Evolutionary conservation across 2,113 vertebrate genomes (phyloP).

Genomic region (Melanerpes aurifrons): DNA sequence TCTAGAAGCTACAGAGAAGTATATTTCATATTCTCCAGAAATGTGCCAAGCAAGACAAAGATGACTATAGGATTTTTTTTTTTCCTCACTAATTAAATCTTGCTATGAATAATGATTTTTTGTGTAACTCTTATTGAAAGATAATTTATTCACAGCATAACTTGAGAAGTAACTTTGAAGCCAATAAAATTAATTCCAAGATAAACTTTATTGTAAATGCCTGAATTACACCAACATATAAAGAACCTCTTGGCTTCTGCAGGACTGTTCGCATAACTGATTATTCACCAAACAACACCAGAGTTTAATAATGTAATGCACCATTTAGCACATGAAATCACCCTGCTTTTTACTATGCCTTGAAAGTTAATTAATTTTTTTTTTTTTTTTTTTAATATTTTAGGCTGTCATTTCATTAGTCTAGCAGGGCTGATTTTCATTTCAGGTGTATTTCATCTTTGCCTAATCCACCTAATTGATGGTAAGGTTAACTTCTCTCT

Average conservation of each 20-base stretch:
- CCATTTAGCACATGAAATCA: background rate
- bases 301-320: background rate
- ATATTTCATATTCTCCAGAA: background rate
- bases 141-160: background rate
- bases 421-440: background rate
- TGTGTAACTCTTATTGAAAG: background rate
- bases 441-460: background rate
- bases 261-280: background rate
- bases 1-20: background rate
- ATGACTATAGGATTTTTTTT: background rate
- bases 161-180: conserved; percentile 1
- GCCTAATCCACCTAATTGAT: background rate
- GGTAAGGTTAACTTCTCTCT: background rate
- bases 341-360: background rate
- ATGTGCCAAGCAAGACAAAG: background rate
- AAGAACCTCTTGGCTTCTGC: background rate
- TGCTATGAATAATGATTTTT: background rate
- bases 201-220: background rate
- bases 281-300: background rate
- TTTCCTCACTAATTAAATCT: background rate
- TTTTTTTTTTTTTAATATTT: background rate
- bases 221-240: background rate
- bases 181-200: background rate
- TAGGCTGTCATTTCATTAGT: background rate
- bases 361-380: conserved; percentile 25